These are phyloP conservation scores for Paragorgia papillata DNA, from an alignment of 92 coral and sea anemone genomes.

Conservation along the genomic window DNA sequence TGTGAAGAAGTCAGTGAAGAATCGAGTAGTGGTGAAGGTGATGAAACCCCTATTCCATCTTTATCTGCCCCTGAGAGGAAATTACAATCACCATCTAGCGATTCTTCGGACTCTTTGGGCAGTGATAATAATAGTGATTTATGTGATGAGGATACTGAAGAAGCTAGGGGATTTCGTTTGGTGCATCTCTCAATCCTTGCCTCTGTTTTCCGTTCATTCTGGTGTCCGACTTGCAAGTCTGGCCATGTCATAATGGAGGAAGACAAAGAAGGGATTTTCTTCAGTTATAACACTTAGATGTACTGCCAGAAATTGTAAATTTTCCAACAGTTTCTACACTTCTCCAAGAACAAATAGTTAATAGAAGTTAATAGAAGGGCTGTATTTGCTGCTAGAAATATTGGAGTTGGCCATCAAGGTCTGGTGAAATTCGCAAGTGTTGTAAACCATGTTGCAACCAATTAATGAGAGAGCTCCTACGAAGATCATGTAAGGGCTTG, in stretches of 20 bases:
- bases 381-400: constrained; percentile 55
- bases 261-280: constrained; percentile 61
- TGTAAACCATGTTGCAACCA: constrained; percentile 62
- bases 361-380: constrained; percentile 37
- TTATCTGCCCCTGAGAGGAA: constrained; percentile 54
- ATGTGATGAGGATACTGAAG: constrained; percentile 20
- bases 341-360: constrained; percentile 28
- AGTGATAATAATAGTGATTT: constrained; percentile 26
- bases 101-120: too few species aligned
- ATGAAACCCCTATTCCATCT: constrained; percentile 15
- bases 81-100: too few species aligned
- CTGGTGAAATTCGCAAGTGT: constrained; percentile 56
- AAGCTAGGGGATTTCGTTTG: constrained; percentile 53
- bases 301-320: constrained; percentile 38
- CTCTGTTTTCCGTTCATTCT: constrained; percentile 32
- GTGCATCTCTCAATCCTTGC: constrained; percentile 42
- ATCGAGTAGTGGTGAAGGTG: constrained; percentile 19
- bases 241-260: constrained; percentile 49
- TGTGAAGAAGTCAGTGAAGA: too few species aligned
- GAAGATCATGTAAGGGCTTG: constrained; percentile 37
- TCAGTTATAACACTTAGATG: constrained; percentile 40
- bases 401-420: constrained; percentile 61
- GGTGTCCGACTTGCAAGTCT: constrained; percentile 54
- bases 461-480: constrained; percentile 56
- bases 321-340: constrained; percentile 45